Conservation (phyloP, 2,113 vertebrate genomes). For the Cichladusa arquata region DNA sequence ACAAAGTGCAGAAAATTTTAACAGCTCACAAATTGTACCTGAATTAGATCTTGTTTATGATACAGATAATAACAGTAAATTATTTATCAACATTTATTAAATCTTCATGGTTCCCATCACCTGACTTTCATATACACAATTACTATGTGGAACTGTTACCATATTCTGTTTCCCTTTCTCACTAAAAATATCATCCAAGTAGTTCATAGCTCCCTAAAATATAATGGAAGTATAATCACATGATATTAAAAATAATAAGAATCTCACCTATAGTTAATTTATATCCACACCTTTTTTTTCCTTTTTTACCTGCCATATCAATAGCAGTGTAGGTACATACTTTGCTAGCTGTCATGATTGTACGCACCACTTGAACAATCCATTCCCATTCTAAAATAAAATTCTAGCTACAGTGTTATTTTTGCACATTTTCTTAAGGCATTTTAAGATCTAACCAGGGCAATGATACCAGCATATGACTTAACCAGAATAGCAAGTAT, state of each 20-base stretch:
- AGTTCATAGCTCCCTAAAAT: neutral
- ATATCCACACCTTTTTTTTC: neutral
- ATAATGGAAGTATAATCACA: neutral
- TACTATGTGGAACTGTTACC: neutral
- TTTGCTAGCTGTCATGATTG: neutral
- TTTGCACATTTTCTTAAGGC: neutral
- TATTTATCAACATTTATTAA: slow-evolving; percentile 20
- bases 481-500: neutral
- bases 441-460: neutral
- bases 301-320: neutral
- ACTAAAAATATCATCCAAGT: neutral
- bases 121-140: neutral
- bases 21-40: neutral
- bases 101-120: neutral
- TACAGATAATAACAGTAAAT: neutral
- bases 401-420: neutral
- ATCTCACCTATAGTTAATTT: neutral
- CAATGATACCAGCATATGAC: neutral
- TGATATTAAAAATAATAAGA: neutral
- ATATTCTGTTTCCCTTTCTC: neutral
- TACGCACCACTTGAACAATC: neutral
- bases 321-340: neutral
- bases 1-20: neutral
- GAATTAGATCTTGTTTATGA: neutral
- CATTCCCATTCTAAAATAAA: neutral